Base-by-base conservation (phyloP, 2,888 invertebrate genomes). In the Andrena haemorrhoa region DNA sequence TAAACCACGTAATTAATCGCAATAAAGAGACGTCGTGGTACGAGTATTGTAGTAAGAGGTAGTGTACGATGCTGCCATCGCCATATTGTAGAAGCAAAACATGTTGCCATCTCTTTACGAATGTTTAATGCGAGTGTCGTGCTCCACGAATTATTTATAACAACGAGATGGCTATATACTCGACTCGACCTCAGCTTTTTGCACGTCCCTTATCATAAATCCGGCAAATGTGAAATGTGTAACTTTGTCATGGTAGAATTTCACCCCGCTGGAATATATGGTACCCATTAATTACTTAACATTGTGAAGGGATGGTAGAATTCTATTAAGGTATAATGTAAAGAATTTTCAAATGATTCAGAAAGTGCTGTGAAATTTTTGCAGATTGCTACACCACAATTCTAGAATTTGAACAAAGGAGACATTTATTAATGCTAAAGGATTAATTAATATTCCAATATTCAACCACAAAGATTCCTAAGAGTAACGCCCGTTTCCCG, bases 71-170 rank as follows among this genome's bases (percentile, higher is more conserved):
- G 6, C 20, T 23, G 12, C 33, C 23, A 6, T 4, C 12, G 6
- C 12, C 23, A 41, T 8, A 23, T 16, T 10, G n/a, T 1, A 23
- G 7, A 6, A 20, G 16, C 63, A 63, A 63, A 63, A 63, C 41
- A 41, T 23, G 23, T 26, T 63, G 41, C 20, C 63, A 63, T 41
- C 23, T 16, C 41, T 63, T 16, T 12, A 12, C 6, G 35, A 41
- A 63, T 33, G 63, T 33, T 63, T 41, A 41, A 41, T 33, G 20
- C 41, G 35, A 20, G 41, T 4, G 2, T 63, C 41, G 20, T 23
- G 56, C 70, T 61, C 49, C 35, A 41, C 77, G 69, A 81, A 81
- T 81, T 81, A 77, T 81, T 77, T 81, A 77, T 78, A 58, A 58
- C 72, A 51, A 81, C 58, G 58, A 64, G 72, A 80, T 72, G 72